These are phyloP conservation scores for Struthio camelus DNA, from an alignment of 2,113 vertebrate genomes.

Conservation along the genomic window DNA sequence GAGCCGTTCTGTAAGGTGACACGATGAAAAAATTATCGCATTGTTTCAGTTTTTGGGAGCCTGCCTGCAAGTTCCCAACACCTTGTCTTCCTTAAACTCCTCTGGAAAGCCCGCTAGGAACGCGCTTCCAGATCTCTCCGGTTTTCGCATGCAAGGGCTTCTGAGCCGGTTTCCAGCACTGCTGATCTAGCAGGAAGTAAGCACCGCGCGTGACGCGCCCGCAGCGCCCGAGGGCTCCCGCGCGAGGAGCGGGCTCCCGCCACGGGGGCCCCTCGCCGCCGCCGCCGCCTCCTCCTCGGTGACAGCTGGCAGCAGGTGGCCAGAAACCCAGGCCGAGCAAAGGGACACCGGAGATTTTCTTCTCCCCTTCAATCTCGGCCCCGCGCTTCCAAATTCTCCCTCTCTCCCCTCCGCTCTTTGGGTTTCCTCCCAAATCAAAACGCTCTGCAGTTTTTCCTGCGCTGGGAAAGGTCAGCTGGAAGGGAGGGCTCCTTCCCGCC, in stretches of 20 bases:
- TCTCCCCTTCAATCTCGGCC: not conserved
- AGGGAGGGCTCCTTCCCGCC: not conserved
- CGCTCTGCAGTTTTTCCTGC: not conserved
- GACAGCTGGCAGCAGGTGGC: not conserved
- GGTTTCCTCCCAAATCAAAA: not conserved
- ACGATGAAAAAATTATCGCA: not conserved
- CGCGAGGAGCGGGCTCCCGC: no score
- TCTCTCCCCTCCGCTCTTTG: not conserved
- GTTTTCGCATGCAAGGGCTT: not conserved
- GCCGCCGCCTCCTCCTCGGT: not conserved
- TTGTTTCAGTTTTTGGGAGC: not conserved
- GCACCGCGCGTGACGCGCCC: no score
- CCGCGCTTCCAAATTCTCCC: not conserved
- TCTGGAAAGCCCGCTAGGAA: not conserved
- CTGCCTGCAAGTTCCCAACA: not conserved
- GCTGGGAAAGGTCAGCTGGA: not conserved
- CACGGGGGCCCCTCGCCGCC: no score
- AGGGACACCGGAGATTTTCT: not conserved
- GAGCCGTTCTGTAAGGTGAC: not conserved
- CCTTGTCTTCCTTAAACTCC: not conserved
- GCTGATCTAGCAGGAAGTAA: not conserved
- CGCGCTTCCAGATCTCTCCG: rapidly evolving
- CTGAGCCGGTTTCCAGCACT: no score
- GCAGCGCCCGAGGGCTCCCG: no score
- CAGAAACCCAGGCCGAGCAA: not conserved